A percentile compares a stretch with the other conserved stretches of the same genome.
phyloP scores from a whole-genome alignment of 2,888 invertebrate species.

The Salpingus planirostris region DNA sequence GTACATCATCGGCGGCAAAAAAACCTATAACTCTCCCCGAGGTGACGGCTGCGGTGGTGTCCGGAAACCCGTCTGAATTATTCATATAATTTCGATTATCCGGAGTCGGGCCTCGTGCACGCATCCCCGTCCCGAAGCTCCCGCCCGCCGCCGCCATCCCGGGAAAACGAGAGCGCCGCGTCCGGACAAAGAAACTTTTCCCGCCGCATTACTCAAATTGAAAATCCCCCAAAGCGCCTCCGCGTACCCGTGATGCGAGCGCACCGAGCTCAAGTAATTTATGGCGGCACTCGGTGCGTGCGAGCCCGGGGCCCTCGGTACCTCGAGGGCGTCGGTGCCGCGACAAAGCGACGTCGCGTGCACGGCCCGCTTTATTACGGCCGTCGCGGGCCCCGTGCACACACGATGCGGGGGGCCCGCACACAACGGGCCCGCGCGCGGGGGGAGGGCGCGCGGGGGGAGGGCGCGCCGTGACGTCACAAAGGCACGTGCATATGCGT shows the following conservation, averaged over 20 bases:
- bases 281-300: no score
- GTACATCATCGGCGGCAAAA: no score
- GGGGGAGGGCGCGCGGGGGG: background rate
- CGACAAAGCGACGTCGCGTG: background rate
- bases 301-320: background rate
- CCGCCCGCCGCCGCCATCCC: no score
- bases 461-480: background rate
- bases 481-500: background rate
- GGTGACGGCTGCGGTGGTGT: background rate
- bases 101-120: conserved; percentile 7
- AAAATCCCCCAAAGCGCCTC: no score
- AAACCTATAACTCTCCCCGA: background rate
- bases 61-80: conserved; percentile 9
- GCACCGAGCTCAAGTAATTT: no score
- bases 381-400: background rate
- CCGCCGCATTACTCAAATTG: no score
- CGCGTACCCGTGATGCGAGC: no score
- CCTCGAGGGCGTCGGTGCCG: background rate
- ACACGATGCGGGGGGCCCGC: background rate
- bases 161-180: no score
- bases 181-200: no score
- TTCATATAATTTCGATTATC: conserved; percentile 4
- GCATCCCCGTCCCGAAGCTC: no score
- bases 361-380: background rate
- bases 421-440: background rate